phyloP scores from a whole-genome alignment of 2,797 vertebrate genomes.

The Sebastes hubbsi region DNA sequence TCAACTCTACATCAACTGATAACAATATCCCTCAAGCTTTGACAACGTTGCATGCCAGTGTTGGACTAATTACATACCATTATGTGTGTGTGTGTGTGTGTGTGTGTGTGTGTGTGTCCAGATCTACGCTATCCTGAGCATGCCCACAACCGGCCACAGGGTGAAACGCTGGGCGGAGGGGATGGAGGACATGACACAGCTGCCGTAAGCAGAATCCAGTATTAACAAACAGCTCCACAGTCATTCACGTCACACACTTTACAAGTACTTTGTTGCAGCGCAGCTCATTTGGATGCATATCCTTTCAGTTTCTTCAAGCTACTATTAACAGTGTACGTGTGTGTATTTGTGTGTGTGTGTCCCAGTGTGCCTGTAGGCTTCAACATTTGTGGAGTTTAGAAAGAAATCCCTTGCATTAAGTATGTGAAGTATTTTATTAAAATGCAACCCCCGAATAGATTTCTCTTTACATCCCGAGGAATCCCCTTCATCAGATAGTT shows the following conservation, averaged over 20 bases:
- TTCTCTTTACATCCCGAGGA: constrained; percentile 8
- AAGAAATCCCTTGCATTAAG: constrained; percentile 14
- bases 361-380: not conserved
- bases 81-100: not conserved
- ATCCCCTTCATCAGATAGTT: constrained; percentile 6
- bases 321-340: not conserved
- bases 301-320: constrained; percentile 18
- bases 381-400: not conserved
- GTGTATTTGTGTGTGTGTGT: not conserved
- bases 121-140: constrained; percentile 91
- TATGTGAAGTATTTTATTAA: constrained; percentile 24
- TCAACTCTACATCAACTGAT: constrained; percentile 11
- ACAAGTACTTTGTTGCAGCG: constrained; percentile 11
- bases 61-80: constrained; percentile 30
- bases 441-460: not conserved
- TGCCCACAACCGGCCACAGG: constrained; percentile 83
- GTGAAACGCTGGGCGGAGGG: constrained; percentile 85
- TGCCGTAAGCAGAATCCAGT: constrained; percentile 87
- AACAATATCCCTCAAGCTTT: constrained; percentile 17
- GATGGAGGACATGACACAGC: constrained; percentile 95
- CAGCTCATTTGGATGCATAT: constrained; percentile 14
- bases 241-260: constrained; percentile 19
- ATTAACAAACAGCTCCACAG: constrained; percentile 25
- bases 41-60: constrained; percentile 20
- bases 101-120: constrained; percentile 61